Percentiles rank a stretch among this genome's conserved stretches.
Evolutionary conservation across 2,797 vertebrate species (phyloP).

Genomic region (Halcyon leucocephala): DNA sequence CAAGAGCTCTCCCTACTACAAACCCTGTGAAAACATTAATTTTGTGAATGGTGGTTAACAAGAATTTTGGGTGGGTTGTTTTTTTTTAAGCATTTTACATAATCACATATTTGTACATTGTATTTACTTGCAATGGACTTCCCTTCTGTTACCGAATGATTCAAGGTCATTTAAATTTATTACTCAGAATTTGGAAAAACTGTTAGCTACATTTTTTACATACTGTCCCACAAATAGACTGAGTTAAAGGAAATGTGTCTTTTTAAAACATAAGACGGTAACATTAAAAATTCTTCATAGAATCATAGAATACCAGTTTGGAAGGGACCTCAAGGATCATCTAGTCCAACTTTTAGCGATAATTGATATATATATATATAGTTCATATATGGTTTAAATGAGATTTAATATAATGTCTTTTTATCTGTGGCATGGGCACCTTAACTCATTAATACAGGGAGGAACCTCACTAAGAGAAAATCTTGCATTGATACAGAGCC

Average conservation of each 20-base stretch:
- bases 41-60: background rate
- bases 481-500: background rate
- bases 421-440: background rate
- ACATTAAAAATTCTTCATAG: background rate
- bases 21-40: background rate
- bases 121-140: background rate
- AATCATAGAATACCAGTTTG: too few species aligned
- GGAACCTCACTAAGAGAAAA: background rate
- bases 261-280: background rate
- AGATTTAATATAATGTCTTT: background rate
- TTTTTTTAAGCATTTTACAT: background rate
- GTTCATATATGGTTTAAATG: too few species aligned
- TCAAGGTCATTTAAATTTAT: background rate
- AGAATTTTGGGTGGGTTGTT: fast-evolving
- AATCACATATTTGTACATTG: fast-evolving
- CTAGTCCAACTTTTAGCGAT: too few species aligned
- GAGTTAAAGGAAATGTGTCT: background rate
- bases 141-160: background rate
- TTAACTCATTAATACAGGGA: background rate
- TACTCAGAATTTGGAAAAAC: background rate
- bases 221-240: background rate
- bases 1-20: background rate
- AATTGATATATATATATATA: too few species aligned
- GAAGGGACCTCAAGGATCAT: too few species aligned
- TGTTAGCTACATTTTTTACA: background rate